Conservation (phyloP, 2,113 vertebrate species). For the Arenaria interpres region DNA sequence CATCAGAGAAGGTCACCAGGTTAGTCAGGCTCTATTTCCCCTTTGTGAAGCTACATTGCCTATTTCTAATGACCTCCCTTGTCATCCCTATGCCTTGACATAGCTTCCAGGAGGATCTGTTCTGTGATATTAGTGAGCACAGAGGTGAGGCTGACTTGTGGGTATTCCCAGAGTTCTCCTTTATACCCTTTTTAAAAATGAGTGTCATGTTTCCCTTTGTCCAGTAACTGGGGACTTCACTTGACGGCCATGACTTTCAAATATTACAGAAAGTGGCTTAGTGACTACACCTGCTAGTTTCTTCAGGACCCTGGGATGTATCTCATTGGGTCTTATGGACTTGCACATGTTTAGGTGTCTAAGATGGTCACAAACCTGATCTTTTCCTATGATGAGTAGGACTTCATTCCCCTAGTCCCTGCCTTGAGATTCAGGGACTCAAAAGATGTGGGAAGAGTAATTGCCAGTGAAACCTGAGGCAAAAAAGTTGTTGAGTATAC, state of each 20-base stretch:
- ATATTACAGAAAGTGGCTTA: background rate
- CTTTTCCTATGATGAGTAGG: fast-evolving
- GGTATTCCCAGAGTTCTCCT: background rate
- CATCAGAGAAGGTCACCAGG: background rate
- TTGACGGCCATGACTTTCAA: background rate
- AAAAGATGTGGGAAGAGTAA: background rate
- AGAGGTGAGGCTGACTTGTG: background rate
- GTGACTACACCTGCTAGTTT: background rate
- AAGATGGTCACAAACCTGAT: background rate
- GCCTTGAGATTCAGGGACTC: background rate
- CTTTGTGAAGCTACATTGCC: background rate
- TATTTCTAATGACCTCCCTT: background rate
- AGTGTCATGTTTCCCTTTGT: background rate
- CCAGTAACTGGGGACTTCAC: background rate
- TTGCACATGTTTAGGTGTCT: background rate
- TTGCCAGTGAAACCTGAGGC: background rate
- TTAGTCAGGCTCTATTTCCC: background rate
- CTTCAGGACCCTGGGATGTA: background rate
- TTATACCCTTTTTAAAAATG: background rate
- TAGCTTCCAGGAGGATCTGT: background rate
- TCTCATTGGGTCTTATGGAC: background rate
- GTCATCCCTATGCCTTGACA: background rate
- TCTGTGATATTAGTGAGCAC: background rate
- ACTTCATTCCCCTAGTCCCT: background rate
- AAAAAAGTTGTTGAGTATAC: background rate